Evolutionary conservation across 2,888 invertebrate genomes (phyloP).

Genomic region (Callyntrura guangdongensis): DNA sequence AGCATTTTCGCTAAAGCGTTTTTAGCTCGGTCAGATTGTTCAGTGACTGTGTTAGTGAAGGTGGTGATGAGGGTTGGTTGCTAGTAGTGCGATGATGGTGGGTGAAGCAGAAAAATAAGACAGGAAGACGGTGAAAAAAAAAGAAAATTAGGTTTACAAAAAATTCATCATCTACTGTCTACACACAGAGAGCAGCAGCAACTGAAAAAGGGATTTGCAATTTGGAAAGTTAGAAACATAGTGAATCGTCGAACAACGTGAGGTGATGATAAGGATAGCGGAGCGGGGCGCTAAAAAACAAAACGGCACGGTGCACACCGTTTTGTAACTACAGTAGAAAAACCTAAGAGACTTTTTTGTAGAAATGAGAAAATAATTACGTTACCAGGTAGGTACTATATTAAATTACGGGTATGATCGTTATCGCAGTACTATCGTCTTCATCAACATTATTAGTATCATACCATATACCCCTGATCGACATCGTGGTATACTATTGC

Average conservation of each 20-base stretch:
- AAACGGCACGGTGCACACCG: background rate
- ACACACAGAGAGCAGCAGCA: too few relatives aligned
- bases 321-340: background rate
- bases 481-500: too few relatives aligned
- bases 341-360: background rate
- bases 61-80: background rate
- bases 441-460: background rate
- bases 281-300: background rate
- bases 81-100: conserved; percentile 41
- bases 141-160: background rate
- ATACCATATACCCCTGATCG: too few relatives aligned
- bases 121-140: background rate
- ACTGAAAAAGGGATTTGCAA: background rate
- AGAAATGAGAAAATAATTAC: background rate
- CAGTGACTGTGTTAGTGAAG: too few relatives aligned
- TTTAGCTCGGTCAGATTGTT: too few relatives aligned
- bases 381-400: background rate
- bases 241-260: too few relatives aligned
- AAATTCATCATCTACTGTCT: background rate
- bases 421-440: background rate
- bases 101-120: conserved; percentile 47
- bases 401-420: background rate
- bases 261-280: background rate
- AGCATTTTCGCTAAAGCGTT: too few relatives aligned
- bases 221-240: background rate